These are phyloP conservation scores for Cotesia glomerata DNA, from an alignment of 1,140 invertebrate genomes.

Conservation along the genomic window DNA sequence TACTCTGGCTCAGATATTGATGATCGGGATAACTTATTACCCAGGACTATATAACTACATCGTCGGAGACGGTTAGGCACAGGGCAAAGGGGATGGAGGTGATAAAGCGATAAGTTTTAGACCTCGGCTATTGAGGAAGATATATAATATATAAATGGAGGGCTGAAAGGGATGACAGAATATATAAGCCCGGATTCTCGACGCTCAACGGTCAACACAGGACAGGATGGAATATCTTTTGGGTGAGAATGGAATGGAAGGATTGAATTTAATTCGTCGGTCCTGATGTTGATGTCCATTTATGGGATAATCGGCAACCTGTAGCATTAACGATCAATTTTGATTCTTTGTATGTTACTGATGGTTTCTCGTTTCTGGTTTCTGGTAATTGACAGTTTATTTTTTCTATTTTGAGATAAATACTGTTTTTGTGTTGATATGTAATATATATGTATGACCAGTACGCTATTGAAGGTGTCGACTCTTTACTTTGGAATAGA, in stretches of 20 bases:
- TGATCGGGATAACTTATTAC: too few relatives aligned
- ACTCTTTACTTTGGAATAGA: not conserved
- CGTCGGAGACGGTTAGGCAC: too few relatives aligned
- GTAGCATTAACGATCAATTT: not conserved
- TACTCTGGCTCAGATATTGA: too few relatives aligned
- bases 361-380: not conserved
- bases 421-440: too few relatives aligned
- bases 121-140: not conserved
- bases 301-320: slow-evolving; percentile 10
- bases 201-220: too few relatives aligned
- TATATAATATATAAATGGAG: not conserved
- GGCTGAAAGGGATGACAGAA: too few relatives aligned
- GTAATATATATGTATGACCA: not conserved
- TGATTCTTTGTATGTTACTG: not conserved
- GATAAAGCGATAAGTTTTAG: not conserved
- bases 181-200: too few relatives aligned
- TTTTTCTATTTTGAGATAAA: too few relatives aligned
- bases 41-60: too few relatives aligned
- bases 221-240: too few relatives aligned
- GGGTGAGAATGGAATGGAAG: not conserved
- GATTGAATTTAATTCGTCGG: not conserved
- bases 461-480: not conserved
- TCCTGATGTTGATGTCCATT: not conserved
- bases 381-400: not conserved
- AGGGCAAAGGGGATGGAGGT: too few relatives aligned